Evolutionary conservation across 1,140 invertebrate species (phyloP), one percentile per base, ranked within the genome.

Genomic region (Pemphigus obesinymphae): DNA sequence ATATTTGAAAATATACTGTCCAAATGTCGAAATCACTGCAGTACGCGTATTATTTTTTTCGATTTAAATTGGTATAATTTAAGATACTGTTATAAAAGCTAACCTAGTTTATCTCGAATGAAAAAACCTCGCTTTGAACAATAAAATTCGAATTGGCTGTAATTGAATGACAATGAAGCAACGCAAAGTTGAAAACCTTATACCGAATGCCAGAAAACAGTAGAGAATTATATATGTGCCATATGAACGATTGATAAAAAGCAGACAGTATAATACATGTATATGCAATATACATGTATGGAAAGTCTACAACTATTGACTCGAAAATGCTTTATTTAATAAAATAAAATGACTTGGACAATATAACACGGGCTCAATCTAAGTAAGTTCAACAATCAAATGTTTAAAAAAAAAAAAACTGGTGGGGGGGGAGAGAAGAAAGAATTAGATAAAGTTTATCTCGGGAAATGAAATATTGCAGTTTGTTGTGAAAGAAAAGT

Each of bases 361-460:
- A 37, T 37, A 66, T 66, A 40, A 66, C 20, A 75, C 53, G 17
- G 7, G 72, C 11, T 50, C 29, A 53, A 53, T 75, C n/a, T 53
- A 34, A 53, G 45, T 53, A 34, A 75, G 48, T 75, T 53, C 31
- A 34, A 55, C 45, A 53, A 37, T 75, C 48, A n/a, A 75, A 75
- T 55, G 26, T 34, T 66, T 29, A 15, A 15, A 66, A 43, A 50
- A 8, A 29, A 73, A 48, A 34, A n/a, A 20, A 6, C 58, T 13
- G 43, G 13, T n/a, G n/a, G 11, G 23, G 15, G 23, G 17, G 26
- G 29, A 23, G 13, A 43, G 29, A 45, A 26, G n/a, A 45, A 73
- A 75, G 17, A 75, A 75, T 53, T 75, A 53, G 72, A 53, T 75
- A 75, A 75, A 75, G 43, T 75, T 78, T 78, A 58, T 78, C 50